These are phyloP conservation scores for Rousettus leschenaultii DNA, from an alignment of 2,113 vertebrate genomes.

Conservation along the genomic window DNA sequence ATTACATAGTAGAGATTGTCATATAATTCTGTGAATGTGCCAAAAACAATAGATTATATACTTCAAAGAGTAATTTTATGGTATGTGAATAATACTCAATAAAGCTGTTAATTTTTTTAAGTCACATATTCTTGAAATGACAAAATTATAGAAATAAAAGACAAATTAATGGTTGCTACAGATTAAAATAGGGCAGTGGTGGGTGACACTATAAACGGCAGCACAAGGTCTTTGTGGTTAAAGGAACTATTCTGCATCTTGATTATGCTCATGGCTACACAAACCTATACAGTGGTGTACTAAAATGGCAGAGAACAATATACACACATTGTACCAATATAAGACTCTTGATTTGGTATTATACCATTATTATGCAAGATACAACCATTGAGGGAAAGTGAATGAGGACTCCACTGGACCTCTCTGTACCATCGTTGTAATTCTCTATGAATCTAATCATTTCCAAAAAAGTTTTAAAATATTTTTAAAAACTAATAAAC, in stretches of 20 bases:
- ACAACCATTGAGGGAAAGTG: neutral
- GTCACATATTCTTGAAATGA: neutral
- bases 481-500: neutral
- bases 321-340: neutral
- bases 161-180: neutral
- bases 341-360: conserved; percentile 5
- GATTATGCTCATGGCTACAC: neutral
- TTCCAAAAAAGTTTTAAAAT: neutral
- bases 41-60: neutral
- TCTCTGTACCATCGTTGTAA: neutral
- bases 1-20: neutral
- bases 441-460: neutral
- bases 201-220: neutral
- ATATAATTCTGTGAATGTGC: neutral
- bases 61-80: neutral
- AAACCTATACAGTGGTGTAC: neutral
- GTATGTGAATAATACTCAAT: neutral
- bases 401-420: neutral
- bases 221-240: neutral
- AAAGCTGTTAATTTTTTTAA: neutral
- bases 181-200: neutral
- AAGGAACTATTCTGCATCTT: neutral
- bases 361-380: neutral
- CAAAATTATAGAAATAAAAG: neutral
- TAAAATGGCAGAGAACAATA: neutral